Percentiles rank a stretch among this genome's conserved stretches.
These are phyloP conservation scores for Microtus oregoni DNA, from an alignment of 2,113 vertebrate species.

Conservation along the genomic window DNA sequence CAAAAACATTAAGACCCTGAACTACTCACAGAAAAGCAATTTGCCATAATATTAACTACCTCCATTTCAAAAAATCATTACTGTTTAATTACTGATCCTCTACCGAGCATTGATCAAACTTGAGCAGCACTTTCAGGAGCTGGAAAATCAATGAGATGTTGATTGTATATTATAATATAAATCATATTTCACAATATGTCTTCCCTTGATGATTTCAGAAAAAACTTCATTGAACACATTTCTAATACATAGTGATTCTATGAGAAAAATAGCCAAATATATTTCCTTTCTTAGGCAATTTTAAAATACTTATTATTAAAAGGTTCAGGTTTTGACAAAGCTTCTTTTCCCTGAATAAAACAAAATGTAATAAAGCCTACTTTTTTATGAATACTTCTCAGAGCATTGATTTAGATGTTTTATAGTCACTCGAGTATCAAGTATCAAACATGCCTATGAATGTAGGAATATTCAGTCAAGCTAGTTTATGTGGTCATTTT, in stretches of 20 bases:
- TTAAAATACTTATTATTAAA: slow-evolving; percentile 13
- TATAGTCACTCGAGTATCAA: background rate
- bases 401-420: slow-evolving; percentile 43
- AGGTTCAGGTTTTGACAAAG: slow-evolving; percentile 28
- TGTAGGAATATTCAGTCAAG: background rate
- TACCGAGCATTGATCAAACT: slow-evolving; percentile 67
- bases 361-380: background rate
- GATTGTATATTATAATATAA: slow-evolving; percentile 69
- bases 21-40: slow-evolving; percentile 62
- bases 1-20: slow-evolving; percentile 56
- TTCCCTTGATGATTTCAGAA: slow-evolving; percentile 41
- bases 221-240: slow-evolving; percentile 26
- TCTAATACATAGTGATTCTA: background rate
- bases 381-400: slow-evolving; percentile 14
- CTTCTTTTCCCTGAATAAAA: slow-evolving; percentile 26
- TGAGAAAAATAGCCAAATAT: slow-evolving; percentile 25
- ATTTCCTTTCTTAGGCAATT: slow-evolving; percentile 26
- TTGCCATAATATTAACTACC: slow-evolving; percentile 75
- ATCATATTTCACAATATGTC: slow-evolving; percentile 64
- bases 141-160: slow-evolving; percentile 71
- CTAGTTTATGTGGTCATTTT: background rate
- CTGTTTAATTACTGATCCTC: slow-evolving; percentile 76
- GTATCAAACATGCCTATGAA: slow-evolving; percentile 4
- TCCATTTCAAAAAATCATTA: slow-evolving; percentile 77
- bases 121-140: slow-evolving; percentile 62